These are phyloP conservation scores for Reinhardtius hippoglossoides DNA, from an alignment of 2,113 vertebrate species.

Conservation along the genomic window DNA sequence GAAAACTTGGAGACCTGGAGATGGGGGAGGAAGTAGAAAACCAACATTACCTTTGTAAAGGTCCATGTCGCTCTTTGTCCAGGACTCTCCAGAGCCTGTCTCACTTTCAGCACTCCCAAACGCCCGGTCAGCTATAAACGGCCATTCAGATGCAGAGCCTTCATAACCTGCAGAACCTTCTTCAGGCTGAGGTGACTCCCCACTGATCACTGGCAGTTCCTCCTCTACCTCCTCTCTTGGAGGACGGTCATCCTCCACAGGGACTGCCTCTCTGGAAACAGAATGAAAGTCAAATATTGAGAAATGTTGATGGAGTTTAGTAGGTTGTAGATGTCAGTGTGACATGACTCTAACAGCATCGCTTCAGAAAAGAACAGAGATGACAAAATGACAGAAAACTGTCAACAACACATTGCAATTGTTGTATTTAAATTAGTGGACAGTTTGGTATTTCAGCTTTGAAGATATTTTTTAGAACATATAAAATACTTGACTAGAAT, in stretches of 20 bases:
- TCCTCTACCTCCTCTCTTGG: conserved; percentile 2
- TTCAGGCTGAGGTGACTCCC: conserved; percentile 27
- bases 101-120: conserved; percentile 15
- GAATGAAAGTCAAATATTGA: neutral
- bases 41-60: conserved; percentile 20
- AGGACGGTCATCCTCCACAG: conserved; percentile 53
- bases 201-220: neutral
- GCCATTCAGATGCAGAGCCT: conserved; percentile 47
- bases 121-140: neutral
- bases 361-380: too few species aligned
- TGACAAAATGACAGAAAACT: too few species aligned
- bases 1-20: neutral
- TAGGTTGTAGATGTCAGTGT: neutral
- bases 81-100: conserved; percentile 51
- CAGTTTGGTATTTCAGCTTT: too few species aligned
- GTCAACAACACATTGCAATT: too few species aligned
- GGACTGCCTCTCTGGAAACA: conserved; percentile 61
- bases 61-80: conserved; percentile 8
- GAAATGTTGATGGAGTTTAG: neutral
- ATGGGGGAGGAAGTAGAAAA: neutral
- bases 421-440: too few species aligned
- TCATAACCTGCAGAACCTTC: conserved; percentile 64
- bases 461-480: neutral
- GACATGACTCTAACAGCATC: too few species aligned
- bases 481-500: too few species aligned